These are phyloP conservation scores for Scolanthus callimorphus DNA, from an alignment of 92 coral and sea anemone genomes.

Conservation along the genomic window DNA sequence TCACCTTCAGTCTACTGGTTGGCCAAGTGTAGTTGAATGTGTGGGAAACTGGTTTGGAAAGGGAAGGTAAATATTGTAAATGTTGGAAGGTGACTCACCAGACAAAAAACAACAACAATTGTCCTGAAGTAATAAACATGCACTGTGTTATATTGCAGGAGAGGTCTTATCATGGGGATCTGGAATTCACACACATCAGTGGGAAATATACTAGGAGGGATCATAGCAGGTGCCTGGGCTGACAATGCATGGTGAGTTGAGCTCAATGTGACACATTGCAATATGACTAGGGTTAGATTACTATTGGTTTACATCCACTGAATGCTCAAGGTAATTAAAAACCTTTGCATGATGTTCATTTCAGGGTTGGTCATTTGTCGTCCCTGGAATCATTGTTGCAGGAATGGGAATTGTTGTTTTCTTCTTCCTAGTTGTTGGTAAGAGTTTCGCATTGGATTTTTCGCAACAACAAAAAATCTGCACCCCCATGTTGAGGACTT, in stretches of 20 bases:
- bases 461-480: too few species aligned
- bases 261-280: too few species aligned
- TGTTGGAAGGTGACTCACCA: too few species aligned
- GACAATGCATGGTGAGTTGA: conserved; percentile 75
- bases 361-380: conserved; percentile 97
- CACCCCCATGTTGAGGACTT: too few species aligned
- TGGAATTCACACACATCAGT: conserved; percentile 99
- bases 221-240: conserved; percentile 96
- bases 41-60: conserved; percentile 99
- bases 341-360: not conserved
- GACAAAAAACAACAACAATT: too few species aligned
- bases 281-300: too few species aligned
- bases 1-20: conserved; percentile 73
- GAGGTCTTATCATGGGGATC: conserved; percentile 97
- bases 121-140: too few species aligned
- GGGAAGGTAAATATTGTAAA: conserved; percentile 94
- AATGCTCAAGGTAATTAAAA: too few species aligned
- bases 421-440: conserved; percentile 89
- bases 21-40: conserved; percentile 99
- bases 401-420: conserved; percentile 81
- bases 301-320: too few species aligned
- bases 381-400: conserved; percentile 84
- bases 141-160: conserved; percentile 42
- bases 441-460: too few species aligned
- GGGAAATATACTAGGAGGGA: conserved; percentile 91